These are phyloP conservation scores for Scalopus aquaticus DNA, from an alignment of 2,113 vertebrate genomes.

Conservation along the genomic window DNA sequence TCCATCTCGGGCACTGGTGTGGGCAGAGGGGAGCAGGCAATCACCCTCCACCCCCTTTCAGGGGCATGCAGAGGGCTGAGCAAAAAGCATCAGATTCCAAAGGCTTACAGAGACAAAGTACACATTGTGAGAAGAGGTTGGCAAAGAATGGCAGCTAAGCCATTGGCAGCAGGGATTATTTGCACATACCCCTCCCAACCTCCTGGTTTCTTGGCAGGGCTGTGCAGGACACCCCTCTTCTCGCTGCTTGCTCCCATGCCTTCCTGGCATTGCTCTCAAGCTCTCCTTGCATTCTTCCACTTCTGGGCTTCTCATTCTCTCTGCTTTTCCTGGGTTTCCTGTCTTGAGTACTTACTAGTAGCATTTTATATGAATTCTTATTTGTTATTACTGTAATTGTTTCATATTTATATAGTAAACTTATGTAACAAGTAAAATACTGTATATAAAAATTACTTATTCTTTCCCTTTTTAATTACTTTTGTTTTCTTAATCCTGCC, in stretches of 20 bases:
- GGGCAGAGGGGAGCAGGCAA: rapidly evolving
- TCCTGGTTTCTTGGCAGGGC: not conserved
- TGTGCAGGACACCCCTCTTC: rapidly evolving
- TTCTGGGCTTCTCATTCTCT: not conserved
- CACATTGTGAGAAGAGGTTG: not conserved
- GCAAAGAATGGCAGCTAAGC: not conserved
- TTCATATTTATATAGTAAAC: not conserved
- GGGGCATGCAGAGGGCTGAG: not conserved
- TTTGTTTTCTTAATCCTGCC: not conserved
- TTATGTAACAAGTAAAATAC: not conserved
- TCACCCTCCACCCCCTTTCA: not conserved
- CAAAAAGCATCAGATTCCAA: not conserved
- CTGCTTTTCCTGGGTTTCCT: not conserved
- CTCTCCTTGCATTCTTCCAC: rapidly evolving
- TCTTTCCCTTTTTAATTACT: not conserved
- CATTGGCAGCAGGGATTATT: rapidly evolving
- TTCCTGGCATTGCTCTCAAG: rapidly evolving
- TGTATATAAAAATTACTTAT: not conserved
- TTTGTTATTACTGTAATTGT: not conserved
- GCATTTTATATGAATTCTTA: not conserved
- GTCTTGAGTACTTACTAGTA: not conserved
- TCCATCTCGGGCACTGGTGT: not conserved
- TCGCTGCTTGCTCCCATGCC: not conserved
- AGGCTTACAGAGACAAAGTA: not conserved
- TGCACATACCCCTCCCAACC: too few relatives aligned